These are phyloP conservation scores for Solenodon paradoxus DNA, from an alignment of 2,113 vertebrate species.

Conservation along the genomic window DNA sequence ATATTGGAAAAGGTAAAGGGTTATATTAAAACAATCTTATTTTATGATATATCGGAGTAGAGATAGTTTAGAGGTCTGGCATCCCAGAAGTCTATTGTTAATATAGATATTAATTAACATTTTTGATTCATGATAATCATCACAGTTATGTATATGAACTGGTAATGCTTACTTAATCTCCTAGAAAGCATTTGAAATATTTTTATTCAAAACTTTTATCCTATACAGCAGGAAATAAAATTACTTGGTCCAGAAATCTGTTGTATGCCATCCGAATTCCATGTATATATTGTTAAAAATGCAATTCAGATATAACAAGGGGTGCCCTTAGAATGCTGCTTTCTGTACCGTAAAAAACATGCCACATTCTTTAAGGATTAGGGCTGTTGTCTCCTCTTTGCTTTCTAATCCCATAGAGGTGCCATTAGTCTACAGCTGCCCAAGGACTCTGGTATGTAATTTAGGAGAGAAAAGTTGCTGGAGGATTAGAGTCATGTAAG, in stretches of 20 bases:
- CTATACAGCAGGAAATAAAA: not conserved
- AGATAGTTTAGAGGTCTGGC: not conserved
- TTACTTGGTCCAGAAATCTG: not conserved
- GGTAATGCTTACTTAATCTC: not conserved
- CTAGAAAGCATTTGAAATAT: not conserved
- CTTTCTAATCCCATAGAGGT: not conserved
- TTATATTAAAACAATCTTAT: not conserved
- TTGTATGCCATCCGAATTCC: not conserved
- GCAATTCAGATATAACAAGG: not conserved
- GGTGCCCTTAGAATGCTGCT: not conserved
- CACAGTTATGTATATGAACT: not conserved
- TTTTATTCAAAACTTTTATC: not conserved
- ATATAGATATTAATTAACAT: not conserved
- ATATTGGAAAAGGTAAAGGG: not conserved
- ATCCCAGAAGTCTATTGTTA: not conserved
- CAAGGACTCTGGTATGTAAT: not conserved
- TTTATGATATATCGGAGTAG: not conserved
- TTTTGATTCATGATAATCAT: not conserved
- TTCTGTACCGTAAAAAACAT: not conserved
- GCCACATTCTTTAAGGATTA: constrained; percentile 27
- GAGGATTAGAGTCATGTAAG: not conserved
- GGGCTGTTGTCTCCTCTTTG: constrained; percentile 6
- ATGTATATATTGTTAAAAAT: not conserved
- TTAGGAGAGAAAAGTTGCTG: not conserved
- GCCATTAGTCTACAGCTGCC: not conserved